Conservation (phyloP, 1,140 invertebrate genomes). For the Penaeus vannamei region DNA sequence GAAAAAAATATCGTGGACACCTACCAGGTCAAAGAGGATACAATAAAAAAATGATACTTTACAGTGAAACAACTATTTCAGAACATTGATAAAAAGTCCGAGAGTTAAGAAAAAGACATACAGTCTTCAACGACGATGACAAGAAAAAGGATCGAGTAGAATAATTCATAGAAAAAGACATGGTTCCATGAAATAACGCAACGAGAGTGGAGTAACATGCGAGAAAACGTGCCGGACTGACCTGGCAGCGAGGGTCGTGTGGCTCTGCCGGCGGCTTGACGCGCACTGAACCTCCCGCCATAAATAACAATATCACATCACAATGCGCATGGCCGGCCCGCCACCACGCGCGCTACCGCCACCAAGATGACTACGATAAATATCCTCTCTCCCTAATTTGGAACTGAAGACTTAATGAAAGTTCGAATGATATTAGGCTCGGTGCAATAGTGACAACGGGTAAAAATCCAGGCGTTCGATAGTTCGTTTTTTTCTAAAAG, state of each 20-base stretch:
- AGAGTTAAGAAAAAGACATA: background rate
- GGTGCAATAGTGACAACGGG: constrained; percentile 17
- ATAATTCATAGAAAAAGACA: constrained; percentile 36
- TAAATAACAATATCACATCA: constrained; percentile 66
- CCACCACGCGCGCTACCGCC: constrained; percentile 55
- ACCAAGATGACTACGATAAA: constrained; percentile 53
- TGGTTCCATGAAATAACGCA: constrained; percentile 40
- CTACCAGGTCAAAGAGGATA: constrained; percentile 8
- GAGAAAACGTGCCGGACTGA: constrained; percentile 64
- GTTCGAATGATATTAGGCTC: constrained; percentile 19
- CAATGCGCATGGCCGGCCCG: constrained; percentile 63
- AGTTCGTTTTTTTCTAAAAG: background rate
- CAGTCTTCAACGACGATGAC: constrained; percentile 11
- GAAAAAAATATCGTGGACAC: too few relatives aligned
- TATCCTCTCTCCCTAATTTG: constrained; percentile 41
- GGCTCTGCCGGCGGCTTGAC: constrained; percentile 62
- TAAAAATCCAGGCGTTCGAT: constrained; percentile 34
- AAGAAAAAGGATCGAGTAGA: constrained; percentile 36
- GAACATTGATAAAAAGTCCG: constrained; percentile 8
- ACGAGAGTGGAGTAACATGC: constrained; percentile 54
- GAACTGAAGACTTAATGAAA: constrained; percentile 29
- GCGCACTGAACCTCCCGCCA: constrained; percentile 65
- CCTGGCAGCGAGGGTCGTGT: constrained; percentile 65
- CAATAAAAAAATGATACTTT: background rate
- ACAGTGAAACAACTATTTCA: constrained; percentile 37